Percentiles rank a stretch among this genome's conserved stretches.
Conservation (phyloP, 2,797 vertebrate species). For the Malurus splendens region DNA sequence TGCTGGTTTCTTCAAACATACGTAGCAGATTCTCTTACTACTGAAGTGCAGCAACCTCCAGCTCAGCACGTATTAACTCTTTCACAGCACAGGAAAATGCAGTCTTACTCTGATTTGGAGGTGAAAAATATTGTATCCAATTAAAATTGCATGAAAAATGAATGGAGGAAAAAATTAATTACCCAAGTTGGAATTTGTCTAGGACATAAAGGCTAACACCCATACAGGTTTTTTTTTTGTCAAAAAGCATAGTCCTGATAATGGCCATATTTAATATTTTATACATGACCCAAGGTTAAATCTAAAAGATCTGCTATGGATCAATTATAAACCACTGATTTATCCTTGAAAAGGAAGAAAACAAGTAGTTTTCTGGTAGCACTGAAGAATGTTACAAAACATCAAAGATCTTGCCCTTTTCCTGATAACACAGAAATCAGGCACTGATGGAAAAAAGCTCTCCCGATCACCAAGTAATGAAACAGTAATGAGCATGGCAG, state of each 20-base stretch:
- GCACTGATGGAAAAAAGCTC: slow-evolving; percentile 15
- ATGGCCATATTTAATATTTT: slow-evolving; percentile 51
- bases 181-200: slow-evolving; percentile 31
- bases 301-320: slow-evolving; percentile 22
- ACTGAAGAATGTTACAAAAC: slow-evolving; percentile 3
- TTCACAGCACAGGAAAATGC: not conserved
- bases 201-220: not conserved
- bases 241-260: not conserved
- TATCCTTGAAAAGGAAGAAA: slow-evolving; percentile 41
- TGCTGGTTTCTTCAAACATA: not conserved
- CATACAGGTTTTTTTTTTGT: not conserved
- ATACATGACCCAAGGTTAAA: slow-evolving; percentile 51
- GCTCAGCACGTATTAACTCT: not conserved
- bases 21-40: not conserved
- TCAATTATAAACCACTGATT: slow-evolving; percentile 37
- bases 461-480: slow-evolving; percentile 13
- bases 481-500: slow-evolving; percentile 36
- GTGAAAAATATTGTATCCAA: not conserved
- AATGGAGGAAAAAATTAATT: slow-evolving; percentile 42
- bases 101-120: not conserved
- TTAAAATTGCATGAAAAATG: slow-evolving; percentile 43
- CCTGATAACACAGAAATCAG: slow-evolving; percentile 31
- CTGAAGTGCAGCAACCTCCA: not conserved
- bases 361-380: slow-evolving; percentile 31
- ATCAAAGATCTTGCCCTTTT: slow-evolving; percentile 48